Base-by-base conservation (phyloP, 2,113 vertebrate species). In the Aythya baeri region DNA sequence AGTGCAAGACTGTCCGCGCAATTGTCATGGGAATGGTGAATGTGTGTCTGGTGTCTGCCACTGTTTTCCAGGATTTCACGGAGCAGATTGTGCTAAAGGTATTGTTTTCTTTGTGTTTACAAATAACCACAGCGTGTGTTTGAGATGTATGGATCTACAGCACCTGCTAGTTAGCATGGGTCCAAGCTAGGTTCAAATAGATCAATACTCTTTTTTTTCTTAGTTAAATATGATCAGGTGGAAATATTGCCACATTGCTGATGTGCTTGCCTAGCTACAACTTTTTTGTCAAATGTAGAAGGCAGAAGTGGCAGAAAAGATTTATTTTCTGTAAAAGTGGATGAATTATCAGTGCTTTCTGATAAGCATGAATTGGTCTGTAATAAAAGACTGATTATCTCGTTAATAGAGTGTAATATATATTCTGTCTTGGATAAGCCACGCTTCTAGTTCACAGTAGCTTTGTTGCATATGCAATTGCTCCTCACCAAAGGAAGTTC, bases 41-140 rank as follows among this genome's bases (percentile, higher is more conserved):
- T 99, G 99, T 76, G 99, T 99, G 34, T 99, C 99, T 13, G 99
- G 99, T 62, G 97, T 99, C 86, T 99, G 99, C 97, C 99, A 99
- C 96, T 99, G 99, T 91, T 99, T 99, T 93, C 99, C 99, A 18
- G 99, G 99, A 93, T 99, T 99, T 97, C 99, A 99, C 31, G 99
- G 99, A 95, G 99, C 99, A 94, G 99, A 99, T 93, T 99, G 99
- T 93, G 99, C 99, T 94, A 99, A 99, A 99, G 99, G 99, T 99
- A 99, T 54, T 61, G 38, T 89, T 95, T 83, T 44, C 55, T 38
- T 73, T 74, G 0, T 84, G 83, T 94, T 94, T 96, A 54, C 90
- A 88, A 93, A 93, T 84, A 79, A 22, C 41, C 49, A 13, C 70
- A 71, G 65, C 65, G 43, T 86, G 79, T 92, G 67, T 85, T 91